Base-by-base conservation (phyloP, 2,888 invertebrate species). In the Tipula vernalis region DNA sequence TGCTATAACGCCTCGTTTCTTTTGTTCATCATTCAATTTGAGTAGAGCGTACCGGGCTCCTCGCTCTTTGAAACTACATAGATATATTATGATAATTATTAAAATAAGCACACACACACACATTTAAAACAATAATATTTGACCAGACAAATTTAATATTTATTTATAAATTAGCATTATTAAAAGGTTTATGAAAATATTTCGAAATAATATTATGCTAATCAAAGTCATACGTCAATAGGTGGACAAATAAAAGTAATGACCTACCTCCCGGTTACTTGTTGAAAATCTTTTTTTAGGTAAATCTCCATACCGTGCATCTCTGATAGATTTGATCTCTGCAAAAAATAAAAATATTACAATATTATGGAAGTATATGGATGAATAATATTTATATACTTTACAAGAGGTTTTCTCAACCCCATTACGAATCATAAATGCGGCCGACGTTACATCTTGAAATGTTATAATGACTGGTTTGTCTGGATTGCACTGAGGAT, bases 271-370 rank as follows among this genome's bases (percentile, higher is more conserved):
- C 98, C 98, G n/a, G 98, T 99, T 88, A 94, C 95, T 92, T 98
- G 98, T 13, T 98, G 93, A 90, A 97, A 98, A 91, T 99, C 98
- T 91, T 98, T 98, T 92, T 98, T 99, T 89, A 98, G 93, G 91
- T 94, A 98, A 88, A 99, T 93, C 44, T 98, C 96, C 95, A 98
- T 96, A 84, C 95, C 96, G 87, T 95, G 95, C 85, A 94, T 90
- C 3, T 94, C 92, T 0, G 98, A 97, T 91, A 98, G 93, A 89
- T 96, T 96, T 0, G 98, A 98, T 92, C 93, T 94, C 98, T 98
- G 91, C 47, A 92, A 90, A 88, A 88, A 15, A 12, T 8, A 87
- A 41, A 51, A 85, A n/a, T n/a, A n/a, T n/a, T n/a, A n/a, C n/a
- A n/a, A n/a, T n/a, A n/a, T n/a, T n/a, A n/a, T n/a, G n/a, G n/a